These are phyloP conservation scores for Anarrhichthys ocellatus DNA, from an alignment of 2,113 vertebrate genomes.

Conservation along the genomic window DNA sequence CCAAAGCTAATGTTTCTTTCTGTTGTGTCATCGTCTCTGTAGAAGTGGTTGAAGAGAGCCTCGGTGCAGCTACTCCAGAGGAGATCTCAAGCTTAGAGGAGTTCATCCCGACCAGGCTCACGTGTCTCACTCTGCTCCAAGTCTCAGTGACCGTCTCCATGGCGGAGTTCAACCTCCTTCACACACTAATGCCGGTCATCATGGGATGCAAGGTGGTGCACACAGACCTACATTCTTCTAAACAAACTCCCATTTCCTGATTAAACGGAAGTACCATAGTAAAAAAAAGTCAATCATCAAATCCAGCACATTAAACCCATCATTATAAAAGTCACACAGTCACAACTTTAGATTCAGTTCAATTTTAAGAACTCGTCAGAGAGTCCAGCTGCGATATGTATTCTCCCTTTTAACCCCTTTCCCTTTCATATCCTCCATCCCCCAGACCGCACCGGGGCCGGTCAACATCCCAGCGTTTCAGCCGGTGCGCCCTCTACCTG, in stretches of 20 bases:
- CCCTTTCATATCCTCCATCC: slow-evolving; percentile 15
- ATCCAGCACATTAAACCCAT: neutral
- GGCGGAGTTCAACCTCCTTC: slow-evolving; percentile 98
- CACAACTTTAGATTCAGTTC: neutral
- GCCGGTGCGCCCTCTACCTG: slow-evolving; percentile 89
- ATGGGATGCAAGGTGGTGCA: slow-evolving; percentile 89
- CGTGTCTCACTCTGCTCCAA: slow-evolving; percentile 89
- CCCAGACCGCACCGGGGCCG: slow-evolving; percentile 81
- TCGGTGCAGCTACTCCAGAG: slow-evolving; percentile 82
- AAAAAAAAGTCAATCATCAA: neutral
- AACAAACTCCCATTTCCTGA: neutral
- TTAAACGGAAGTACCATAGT: neutral
- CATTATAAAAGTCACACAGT: neutral
- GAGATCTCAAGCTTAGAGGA: slow-evolving; percentile 91
- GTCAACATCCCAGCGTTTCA: slow-evolving; percentile 85
- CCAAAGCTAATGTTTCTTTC: slow-evolving; percentile 20
- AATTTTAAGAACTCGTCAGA: neutral
- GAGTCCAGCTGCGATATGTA: neutral
- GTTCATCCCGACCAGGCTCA: slow-evolving; percentile 94
- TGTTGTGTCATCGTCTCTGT: slow-evolving; percentile 46
- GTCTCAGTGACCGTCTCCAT: slow-evolving; percentile 90
- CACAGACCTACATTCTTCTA: neutral
- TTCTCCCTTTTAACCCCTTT: neutral
- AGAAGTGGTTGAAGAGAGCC: slow-evolving; percentile 88
- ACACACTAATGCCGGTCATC: slow-evolving; percentile 89